phyloP scores from a whole-genome alignment of 2,888 invertebrate species.

The Eucriotettix oculatus region DNA sequence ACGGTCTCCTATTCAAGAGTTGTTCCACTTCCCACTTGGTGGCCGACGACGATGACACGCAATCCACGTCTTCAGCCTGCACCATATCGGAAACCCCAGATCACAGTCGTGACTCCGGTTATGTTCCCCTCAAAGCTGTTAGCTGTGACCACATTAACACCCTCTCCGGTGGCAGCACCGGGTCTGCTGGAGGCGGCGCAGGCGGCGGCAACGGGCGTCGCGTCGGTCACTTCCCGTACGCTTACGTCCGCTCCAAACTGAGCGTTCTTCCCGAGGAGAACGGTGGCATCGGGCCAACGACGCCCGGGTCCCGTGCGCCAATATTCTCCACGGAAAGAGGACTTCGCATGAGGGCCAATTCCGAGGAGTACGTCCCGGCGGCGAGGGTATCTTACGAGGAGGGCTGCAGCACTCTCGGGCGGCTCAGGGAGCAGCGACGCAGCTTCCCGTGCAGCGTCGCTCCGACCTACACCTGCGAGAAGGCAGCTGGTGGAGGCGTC shows the following conservation, averaged over 20 bases:
- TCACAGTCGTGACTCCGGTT: conserved; percentile 23
- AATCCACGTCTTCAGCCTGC: not conserved
- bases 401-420: too few relatives aligned
- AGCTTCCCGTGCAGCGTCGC: not conserved
- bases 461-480: not conserved
- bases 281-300: conserved; percentile 2
- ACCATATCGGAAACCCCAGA: not conserved
- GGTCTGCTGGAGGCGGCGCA: not conserved
- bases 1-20: conserved; percentile 42
- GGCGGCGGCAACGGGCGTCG: conserved; percentile 7
- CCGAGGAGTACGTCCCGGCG: conserved; percentile 38
- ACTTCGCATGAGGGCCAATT: conserved; percentile 33
- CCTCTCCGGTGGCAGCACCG: conserved; percentile 25
- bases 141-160: conserved; percentile 57
- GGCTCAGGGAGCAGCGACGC: not conserved
- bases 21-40: conserved; percentile 50
- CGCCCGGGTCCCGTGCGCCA: too few relatives aligned
- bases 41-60: not conserved
- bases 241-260: conserved; percentile 56
- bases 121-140: conserved; percentile 42
- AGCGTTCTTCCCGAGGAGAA: conserved; percentile 64
- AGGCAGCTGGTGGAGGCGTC: conserved; percentile 23
- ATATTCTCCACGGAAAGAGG: conserved; percentile 6
- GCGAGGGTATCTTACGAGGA: conserved; percentile 11
- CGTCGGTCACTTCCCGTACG: conserved; percentile 57